phyloP scores from a whole-genome alignment of 2,888 invertebrate genomes.

The Tipula lateralis region DNA sequence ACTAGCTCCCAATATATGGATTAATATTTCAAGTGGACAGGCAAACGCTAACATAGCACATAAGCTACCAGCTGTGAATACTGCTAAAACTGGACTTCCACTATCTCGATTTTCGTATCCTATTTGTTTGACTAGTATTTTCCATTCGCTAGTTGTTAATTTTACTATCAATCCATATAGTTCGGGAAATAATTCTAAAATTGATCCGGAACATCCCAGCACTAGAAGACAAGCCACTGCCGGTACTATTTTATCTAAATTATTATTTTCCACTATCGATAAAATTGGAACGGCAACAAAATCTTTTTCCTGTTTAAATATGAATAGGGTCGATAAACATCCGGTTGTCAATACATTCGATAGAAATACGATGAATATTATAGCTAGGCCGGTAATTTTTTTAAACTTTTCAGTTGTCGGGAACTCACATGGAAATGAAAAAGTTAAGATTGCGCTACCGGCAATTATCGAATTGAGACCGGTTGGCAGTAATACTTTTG shows the following conservation, averaged over 20 bases:
- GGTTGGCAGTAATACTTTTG: constrained; percentile 44
- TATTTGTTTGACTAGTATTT: constrained; percentile 52
- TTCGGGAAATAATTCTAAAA: constrained; percentile 54
- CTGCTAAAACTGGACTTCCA: constrained; percentile 54
- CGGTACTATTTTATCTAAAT: constrained; percentile 54
- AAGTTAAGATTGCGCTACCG: constrained; percentile 43
- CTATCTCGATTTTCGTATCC: constrained; percentile 53
- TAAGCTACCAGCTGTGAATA: constrained; percentile 54
- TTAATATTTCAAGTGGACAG: constrained; percentile 54
- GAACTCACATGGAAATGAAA: constrained; percentile 45
- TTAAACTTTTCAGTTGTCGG: constrained; percentile 41
- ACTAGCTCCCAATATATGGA: constrained; percentile 48
- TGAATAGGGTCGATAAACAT: constrained; percentile 46
- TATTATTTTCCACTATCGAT: constrained; percentile 52
- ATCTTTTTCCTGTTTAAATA: constrained; percentile 45
- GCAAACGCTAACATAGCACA: constrained; percentile 56
- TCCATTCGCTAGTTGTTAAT: constrained; percentile 55
- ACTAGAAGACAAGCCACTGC: constrained; percentile 54
- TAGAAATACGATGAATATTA: constrained; percentile 40
- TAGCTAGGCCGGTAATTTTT: constrained; percentile 40
- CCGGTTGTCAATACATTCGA: constrained; percentile 43
- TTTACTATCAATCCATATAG: constrained; percentile 52
- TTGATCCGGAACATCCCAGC: constrained; percentile 52
- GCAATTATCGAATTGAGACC: constrained; percentile 46
- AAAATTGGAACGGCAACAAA: constrained; percentile 49